Evolutionary conservation across 2,888 invertebrate species (phyloP), one percentile per base, ranked within the genome.

Genomic region (Pilophorus perplexus): DNA sequence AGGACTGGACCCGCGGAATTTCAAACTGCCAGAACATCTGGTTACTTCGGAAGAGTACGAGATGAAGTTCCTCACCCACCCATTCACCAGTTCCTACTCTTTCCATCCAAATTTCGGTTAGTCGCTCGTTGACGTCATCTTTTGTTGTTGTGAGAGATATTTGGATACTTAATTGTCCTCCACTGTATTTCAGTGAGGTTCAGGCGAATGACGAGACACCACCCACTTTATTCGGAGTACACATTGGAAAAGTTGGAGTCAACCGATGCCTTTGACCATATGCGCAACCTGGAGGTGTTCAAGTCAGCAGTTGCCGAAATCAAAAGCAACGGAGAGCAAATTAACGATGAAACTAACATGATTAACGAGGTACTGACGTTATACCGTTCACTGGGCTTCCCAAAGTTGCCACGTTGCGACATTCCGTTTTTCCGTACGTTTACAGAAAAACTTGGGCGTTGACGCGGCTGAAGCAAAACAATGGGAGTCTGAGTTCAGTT

Each of bases 81-180:
- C 64, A 14, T 54, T 54, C 23, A 54, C 52, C n/a, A 65, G 64
- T 42, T 42, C 64, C 14, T 40, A 65, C 44, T 52, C 42, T 3
- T 65, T 65, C 20, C 54, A 65, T 42, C 64, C 64, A 3, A 54
- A 65, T 52, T 62, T 62, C 33, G 62, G 62, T 62, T 4, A 62
- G 62, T 62, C 20, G 12, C 33, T 33, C 22, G 3, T 25, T 10
- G 20, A 18, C 8, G n/a, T 22, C 23, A 48, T 48, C 10, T 33
- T 48, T 48, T 48, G 48, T 48, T 5, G n/a, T n/a, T n/a, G n/a
- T n/a, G n/a, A n/a, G n/a, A n/a, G n/a, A n/a, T n/a, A n/a, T n/a
- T n/a, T n/a, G n/a, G n/a, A n/a, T n/a, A n/a, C n/a, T n/a, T n/a
- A n/a, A n/a, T n/a, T n/a, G n/a, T n/a, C n/a, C n/a, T n/a, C n/a